phyloP scores from a whole-genome alignment of 2,113 vertebrate genomes.

The Stigmatopora argus region DNA sequence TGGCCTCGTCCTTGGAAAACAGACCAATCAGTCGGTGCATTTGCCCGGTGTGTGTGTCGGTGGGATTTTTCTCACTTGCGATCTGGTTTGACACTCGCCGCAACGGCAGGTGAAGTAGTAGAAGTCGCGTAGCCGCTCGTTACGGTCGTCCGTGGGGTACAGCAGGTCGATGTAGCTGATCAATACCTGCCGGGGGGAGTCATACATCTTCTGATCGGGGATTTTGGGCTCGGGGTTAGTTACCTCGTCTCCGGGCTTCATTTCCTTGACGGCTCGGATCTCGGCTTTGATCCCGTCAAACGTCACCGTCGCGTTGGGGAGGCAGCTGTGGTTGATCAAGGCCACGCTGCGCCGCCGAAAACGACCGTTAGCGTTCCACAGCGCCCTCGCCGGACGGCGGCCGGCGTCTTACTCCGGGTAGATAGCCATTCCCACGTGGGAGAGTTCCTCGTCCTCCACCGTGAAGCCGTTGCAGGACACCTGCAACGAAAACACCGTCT shows the following conservation, averaged over 20 bases:
- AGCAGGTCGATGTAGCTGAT: slow-evolving; percentile 95
- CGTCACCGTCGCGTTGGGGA: slow-evolving; percentile 90
- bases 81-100: slow-evolving; percentile 78
- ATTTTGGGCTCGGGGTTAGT: no score
- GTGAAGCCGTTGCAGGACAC: slow-evolving; percentile 97
- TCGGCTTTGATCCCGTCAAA: slow-evolving; percentile 83
- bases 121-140: slow-evolving; percentile 77
- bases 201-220: no score
- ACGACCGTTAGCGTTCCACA: background rate
- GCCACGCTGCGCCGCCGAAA: slow-evolving; percentile 75
- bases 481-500: slow-evolving; percentile 49
- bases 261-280: slow-evolving; percentile 83
- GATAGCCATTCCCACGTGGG: slow-evolving; percentile 88
- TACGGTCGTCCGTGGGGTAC: slow-evolving; percentile 90
- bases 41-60: background rate
- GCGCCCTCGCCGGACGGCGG: no score
- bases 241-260: slow-evolving; percentile 89
- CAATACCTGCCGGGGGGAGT: slow-evolving; percentile 68
- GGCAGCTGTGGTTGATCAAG: slow-evolving; percentile 93
- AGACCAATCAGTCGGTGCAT: background rate
- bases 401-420: slow-evolving; percentile 84
- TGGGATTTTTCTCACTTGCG: slow-evolving; percentile 69
- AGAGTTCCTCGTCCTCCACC: slow-evolving; percentile 93
- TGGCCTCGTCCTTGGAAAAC: slow-evolving; percentile 78
- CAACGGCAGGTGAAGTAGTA: slow-evolving; percentile 94